These are phyloP conservation scores for Alosa alosa DNA, from an alignment of 2,113 vertebrate species.

Conservation along the genomic window DNA sequence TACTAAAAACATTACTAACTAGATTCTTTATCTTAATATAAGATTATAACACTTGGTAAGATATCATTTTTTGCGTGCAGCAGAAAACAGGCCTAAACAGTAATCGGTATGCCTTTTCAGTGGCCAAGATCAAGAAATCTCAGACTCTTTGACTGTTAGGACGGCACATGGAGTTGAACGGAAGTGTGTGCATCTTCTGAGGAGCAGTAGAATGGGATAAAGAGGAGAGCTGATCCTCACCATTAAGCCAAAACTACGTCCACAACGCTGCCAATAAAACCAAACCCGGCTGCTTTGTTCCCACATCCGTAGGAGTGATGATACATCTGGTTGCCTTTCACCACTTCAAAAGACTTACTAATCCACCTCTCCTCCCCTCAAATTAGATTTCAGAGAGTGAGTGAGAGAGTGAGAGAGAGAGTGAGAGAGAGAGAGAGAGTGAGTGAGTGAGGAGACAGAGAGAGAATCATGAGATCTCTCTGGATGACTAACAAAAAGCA, in stretches of 20 bases:
- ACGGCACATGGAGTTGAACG: too few species aligned
- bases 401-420: not conserved
- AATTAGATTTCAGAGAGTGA: not conserved
- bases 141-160: too few species aligned
- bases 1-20: too few species aligned
- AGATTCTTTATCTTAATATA: too few species aligned
- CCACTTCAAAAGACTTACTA: not conserved
- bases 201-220: not conserved
- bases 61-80: too few species aligned
- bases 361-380: slow-evolving; percentile 8
- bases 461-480: not conserved
- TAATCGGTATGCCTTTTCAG: too few species aligned
- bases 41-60: too few species aligned
- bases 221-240: not conserved
- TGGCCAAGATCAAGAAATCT: too few species aligned
- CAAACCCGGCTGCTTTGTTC: not conserved
- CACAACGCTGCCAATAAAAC: not conserved
- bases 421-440: not conserved
- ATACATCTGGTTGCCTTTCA: not conserved
- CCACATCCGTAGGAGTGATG: not conserved
- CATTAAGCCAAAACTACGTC: not conserved
- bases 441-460: not conserved
- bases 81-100: too few species aligned
- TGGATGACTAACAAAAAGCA: slow-evolving; percentile 16
- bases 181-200: too few species aligned